phyloP scores from a whole-genome alignment of 2,113 vertebrate species.

The Leptocoma aspasia region DNA sequence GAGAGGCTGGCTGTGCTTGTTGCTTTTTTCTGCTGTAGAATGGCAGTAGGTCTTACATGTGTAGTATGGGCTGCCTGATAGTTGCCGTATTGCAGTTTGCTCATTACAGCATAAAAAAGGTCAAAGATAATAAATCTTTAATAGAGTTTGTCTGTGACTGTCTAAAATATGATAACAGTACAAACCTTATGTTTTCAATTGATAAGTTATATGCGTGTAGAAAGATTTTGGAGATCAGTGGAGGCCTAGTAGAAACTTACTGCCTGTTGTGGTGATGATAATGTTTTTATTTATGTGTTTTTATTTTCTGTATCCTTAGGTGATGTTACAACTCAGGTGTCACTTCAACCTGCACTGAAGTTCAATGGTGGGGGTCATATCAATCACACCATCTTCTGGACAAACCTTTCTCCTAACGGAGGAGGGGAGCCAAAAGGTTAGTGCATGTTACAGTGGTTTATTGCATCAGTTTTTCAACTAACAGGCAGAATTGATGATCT shows the following conservation, averaged over 20 bases:
- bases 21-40: not conserved
- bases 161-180: not conserved
- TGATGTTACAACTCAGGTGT: constrained; percentile 87
- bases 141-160: not conserved
- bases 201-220: not conserved
- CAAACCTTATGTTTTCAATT: not conserved
- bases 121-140: not conserved
- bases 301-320: constrained; percentile 71
- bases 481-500: not conserved
- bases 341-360: constrained; percentile 88
- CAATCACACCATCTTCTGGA: constrained; percentile 98
- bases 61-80: not conserved
- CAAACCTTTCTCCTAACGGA: constrained; percentile 90
- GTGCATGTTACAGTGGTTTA: not conserved
- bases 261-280: not conserved
- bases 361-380: constrained; percentile 97
- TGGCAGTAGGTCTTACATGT: accelerated
- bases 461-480: not conserved
- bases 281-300: not conserved
- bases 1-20: not conserved
- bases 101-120: not conserved
- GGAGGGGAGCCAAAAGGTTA: constrained; percentile 92
- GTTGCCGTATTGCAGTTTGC: not conserved
- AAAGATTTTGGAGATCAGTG: not conserved
- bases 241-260: not conserved